Evolutionary conservation across 1,140 invertebrate genomes (phyloP).

Genomic region (Mesaphorura yosii): DNA sequence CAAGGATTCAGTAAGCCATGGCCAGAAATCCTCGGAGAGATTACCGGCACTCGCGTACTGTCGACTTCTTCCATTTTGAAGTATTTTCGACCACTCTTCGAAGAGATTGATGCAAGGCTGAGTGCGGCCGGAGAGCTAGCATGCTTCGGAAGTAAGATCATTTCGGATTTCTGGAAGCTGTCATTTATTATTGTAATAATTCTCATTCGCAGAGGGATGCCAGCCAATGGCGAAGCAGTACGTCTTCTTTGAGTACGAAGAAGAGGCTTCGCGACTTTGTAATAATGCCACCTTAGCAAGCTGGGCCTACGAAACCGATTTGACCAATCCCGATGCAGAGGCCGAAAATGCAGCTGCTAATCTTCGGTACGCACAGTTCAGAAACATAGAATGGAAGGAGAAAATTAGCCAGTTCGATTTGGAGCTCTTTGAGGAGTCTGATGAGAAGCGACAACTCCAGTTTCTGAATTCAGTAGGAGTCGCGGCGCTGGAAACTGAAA

Average conservation of each 20-base stretch:
- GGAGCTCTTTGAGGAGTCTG: conserved; percentile 53
- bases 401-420: conserved; percentile 53
- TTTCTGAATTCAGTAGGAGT: conserved; percentile 69
- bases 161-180: background rate
- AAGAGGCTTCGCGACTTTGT: conserved; percentile 8
- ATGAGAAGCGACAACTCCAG: conserved; percentile 57
- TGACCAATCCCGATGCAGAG: conserved; percentile 18
- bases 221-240: conserved; percentile 22
- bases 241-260: conserved; percentile 21
- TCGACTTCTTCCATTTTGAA: conserved; percentile 34
- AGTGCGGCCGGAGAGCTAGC: conserved; percentile 19
- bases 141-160: conserved; percentile 27
- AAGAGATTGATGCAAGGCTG: conserved; percentile 24
- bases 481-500: conserved; percentile 66
- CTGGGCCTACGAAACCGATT: conserved; percentile 27
- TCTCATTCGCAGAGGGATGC: conserved; percentile 18
- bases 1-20: conserved; percentile 40
- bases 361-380: conserved; percentile 64
- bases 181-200: background rate
- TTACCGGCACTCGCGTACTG: conserved; percentile 38
- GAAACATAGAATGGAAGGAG: conserved; percentile 55
- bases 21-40: conserved; percentile 36
- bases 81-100: conserved; percentile 32
- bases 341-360: conserved; percentile 49
- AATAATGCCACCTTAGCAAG: conserved; percentile 12